These are phyloP conservation scores for Cordilura impudica DNA, from an alignment of 2,888 invertebrate species.

Conservation along the genomic window DNA sequence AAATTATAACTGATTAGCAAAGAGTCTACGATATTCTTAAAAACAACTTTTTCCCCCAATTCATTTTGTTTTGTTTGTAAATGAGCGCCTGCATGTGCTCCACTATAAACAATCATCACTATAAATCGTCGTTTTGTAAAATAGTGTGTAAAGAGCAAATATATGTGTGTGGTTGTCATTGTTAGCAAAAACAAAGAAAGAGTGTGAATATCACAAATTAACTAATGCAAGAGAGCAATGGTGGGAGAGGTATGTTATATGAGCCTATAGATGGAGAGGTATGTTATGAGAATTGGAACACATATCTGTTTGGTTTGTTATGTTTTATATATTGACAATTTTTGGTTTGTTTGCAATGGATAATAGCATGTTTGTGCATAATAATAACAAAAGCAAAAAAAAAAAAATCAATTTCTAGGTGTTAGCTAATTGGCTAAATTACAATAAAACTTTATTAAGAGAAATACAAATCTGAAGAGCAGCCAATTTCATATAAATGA, in stretches of 20 bases:
- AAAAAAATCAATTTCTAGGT: conserved; percentile 1
- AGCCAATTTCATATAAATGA: too few species aligned
- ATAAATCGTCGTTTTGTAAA: neutral
- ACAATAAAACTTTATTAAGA: neutral
- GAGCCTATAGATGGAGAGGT: neutral
- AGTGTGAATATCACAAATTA: neutral
- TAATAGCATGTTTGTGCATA: neutral
- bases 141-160: neutral
- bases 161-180: neutral
- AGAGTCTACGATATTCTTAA: conserved; percentile 46
- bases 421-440: conserved; percentile 1
- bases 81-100: neutral
- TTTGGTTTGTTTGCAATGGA: neutral
- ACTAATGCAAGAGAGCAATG: neutral
- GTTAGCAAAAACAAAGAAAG: neutral
- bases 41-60: conserved; percentile 26
- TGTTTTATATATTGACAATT: neutral
- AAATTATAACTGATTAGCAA: conserved; percentile 54
- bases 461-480: too few species aligned
- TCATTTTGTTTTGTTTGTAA: conserved; percentile 33
- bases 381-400: neutral
- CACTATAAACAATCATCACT: neutral
- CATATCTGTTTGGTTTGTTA: neutral
- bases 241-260: too few species aligned
- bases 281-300: neutral